phyloP scores from a whole-genome alignment of 2,888 invertebrate genomes.

The Autographa pulchrina region DNA sequence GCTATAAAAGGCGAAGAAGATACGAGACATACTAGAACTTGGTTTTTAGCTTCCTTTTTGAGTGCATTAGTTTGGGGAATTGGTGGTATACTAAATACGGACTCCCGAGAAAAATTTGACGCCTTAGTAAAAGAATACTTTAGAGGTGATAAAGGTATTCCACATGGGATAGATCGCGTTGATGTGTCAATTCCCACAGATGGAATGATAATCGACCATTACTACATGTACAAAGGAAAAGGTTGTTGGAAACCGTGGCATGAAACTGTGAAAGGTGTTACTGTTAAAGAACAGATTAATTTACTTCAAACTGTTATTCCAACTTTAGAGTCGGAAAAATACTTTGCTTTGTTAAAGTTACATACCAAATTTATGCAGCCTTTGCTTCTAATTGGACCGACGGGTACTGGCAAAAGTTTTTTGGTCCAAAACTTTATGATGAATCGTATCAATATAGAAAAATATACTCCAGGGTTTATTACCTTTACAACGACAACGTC shows the following conservation, averaged over 20 bases:
- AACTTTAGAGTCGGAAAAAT: conserved; percentile 95
- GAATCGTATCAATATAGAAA: conserved; percentile 91
- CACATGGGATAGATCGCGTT: conserved; percentile 89
- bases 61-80: conserved; percentile 95
- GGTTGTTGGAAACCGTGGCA: conserved; percentile 97
- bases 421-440: conserved; percentile 93
- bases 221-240: conserved; percentile 94
- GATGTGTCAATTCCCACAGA: conserved; percentile 94
- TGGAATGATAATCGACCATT: conserved; percentile 94
- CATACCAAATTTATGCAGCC: conserved; percentile 93
- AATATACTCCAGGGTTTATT: conserved; percentile 93
- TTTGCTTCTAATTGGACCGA: conserved; percentile 94
- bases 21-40: conserved; percentile 91
- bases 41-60: conserved; percentile 94
- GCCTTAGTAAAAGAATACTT: conserved; percentile 89
- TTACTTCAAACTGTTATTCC: conserved; percentile 94
- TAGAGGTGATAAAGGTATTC: conserved; percentile 82
- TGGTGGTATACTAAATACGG: conserved; percentile 93
- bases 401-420: conserved; percentile 96
- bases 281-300: conserved; percentile 90
- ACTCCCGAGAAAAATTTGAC: conserved; percentile 92
- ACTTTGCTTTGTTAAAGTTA: conserved; percentile 92
- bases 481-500: conserved; percentile 95
- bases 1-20: conserved; percentile 93
- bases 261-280: conserved; percentile 91